A percentile compares a stretch with the other conserved stretches of the same genome.
phyloP scores from a whole-genome alignment of 2,113 vertebrate species.

The Hemibagrus wyckioides region DNA sequence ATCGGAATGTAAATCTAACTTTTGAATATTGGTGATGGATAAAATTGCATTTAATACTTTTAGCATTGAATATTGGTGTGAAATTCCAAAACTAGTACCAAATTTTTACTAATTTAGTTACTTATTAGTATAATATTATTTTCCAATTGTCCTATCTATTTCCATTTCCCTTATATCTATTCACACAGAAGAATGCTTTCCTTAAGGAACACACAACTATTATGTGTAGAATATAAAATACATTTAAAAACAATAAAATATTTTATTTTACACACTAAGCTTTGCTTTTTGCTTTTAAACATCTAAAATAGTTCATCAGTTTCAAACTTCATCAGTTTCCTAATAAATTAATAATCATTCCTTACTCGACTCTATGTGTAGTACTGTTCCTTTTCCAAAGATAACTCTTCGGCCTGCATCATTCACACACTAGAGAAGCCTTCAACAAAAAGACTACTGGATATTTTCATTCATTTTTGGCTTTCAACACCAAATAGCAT shows the following conservation, averaged over 20 bases:
- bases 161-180: not conserved
- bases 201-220: not conserved
- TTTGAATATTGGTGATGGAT: not conserved
- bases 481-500: not conserved
- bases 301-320: not conserved
- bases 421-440: slow-evolving; percentile 1
- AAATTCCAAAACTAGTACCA: not conserved
- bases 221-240: not conserved
- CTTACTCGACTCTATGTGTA: slow-evolving; percentile 4
- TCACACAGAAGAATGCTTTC: not conserved
- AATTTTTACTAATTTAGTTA: not conserved
- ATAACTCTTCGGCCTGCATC: not conserved
- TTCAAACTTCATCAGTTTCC: not conserved
- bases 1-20: not conserved
- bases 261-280: not conserved
- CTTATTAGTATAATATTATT: not conserved
- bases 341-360: not conserved
- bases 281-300: not conserved
- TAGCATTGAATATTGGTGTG: not conserved
- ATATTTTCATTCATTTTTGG: not conserved
- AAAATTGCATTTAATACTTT: not conserved
- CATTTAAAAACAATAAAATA: not conserved
- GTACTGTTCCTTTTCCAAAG: slow-evolving; percentile 11
- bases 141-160: not conserved
- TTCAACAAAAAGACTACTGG: not conserved